phyloP scores from a whole-genome alignment of 1,140 invertebrate genomes.

The Drosophila subpulchrella region DNA sequence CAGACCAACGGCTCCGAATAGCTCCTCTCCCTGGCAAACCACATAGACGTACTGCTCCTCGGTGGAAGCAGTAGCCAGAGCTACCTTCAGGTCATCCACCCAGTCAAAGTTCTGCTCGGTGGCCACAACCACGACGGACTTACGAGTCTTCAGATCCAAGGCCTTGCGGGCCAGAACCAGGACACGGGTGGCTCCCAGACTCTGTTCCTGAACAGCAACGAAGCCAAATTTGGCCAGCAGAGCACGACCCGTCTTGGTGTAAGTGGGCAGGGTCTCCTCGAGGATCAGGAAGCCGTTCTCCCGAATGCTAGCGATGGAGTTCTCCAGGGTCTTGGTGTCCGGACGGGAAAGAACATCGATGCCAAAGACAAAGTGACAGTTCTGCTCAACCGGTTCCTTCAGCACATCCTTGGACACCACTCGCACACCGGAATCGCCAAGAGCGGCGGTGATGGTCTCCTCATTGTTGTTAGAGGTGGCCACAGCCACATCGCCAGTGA shows the following conservation, averaged over 20 bases:
- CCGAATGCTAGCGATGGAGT: conserved; percentile 88
- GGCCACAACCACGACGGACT: conserved; percentile 83
- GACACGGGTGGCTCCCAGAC: conserved; percentile 86
- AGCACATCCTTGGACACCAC: conserved; percentile 86
- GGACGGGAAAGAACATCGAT: conserved; percentile 86
- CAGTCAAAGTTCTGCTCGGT: conserved; percentile 90
- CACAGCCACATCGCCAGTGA: conserved; percentile 87
- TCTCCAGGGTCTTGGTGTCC: conserved; percentile 85
- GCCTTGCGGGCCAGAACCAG: conserved; percentile 87
- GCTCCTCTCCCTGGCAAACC: conserved; percentile 88
- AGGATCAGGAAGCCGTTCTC: conserved; percentile 91
- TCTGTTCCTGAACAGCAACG: conserved; percentile 84
- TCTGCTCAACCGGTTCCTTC: conserved; percentile 86
- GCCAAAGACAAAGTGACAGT: conserved; percentile 88
- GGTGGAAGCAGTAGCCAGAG: conserved; percentile 87
- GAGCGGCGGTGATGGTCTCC: conserved; percentile 82
- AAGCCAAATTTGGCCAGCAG: conserved; percentile 85
- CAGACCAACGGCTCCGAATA: conserved; percentile 93
- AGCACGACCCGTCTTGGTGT: conserved; percentile 85
- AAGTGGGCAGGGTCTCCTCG: conserved; percentile 88
- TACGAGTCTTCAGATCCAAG: conserved; percentile 74
- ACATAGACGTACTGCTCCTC: conserved; percentile 88
- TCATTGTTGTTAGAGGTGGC: conserved; percentile 85
- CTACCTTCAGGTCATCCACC: conserved; percentile 92
- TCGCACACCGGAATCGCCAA: conserved; percentile 86